Base-by-base conservation (phyloP, 2,888 invertebrate species). In the Caradrina kadenii region DNA sequence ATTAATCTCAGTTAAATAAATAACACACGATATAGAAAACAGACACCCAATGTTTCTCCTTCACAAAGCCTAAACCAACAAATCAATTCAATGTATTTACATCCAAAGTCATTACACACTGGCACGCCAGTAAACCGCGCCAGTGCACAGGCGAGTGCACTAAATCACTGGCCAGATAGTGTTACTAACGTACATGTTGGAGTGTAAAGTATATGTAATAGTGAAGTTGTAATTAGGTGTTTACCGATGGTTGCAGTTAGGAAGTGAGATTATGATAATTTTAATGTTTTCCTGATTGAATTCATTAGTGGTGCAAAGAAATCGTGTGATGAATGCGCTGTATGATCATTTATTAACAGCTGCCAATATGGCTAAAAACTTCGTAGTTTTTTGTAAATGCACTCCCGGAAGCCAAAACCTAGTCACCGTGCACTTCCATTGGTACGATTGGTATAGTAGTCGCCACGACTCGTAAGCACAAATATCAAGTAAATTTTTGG, bases 61-160 rank as follows among this genome's bases (percentile, higher is more conserved):
- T 60, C 42, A 48, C 49, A 55, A 63, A 75, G 63, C 76, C 80
- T 70, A 80, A 52, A 52, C 42, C 26, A 48, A 66, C 78, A 79
- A 79, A 79, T 78, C 78, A 78, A 70, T 66, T 71, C 59, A 68
- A 80, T 53, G 42, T 80, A 80, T 80, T 68, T 72, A 76, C 80
- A 72, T 79, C 76, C 68, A 45, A 65, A 67, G 61, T 80, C 79
- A 80, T 79, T 79, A 79, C 71, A 76, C 39, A 79, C 72, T 80
- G 61, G 64, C 64, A 61, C 49, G 71, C 78, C 59, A 79, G 78
- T 80, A 79, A 71, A 72, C 66, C 52, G 78, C 50, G 80, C 71
- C 52, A 80, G 78, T 76, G 61, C 76, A 76, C 72, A 26, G 71
- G 72, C 71, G 55, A 79, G 67, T 80, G 53, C 67, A 80, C 64